Conservation (phyloP, 2,888 invertebrate genomes). For the Azorinus chamasolen region DNA sequence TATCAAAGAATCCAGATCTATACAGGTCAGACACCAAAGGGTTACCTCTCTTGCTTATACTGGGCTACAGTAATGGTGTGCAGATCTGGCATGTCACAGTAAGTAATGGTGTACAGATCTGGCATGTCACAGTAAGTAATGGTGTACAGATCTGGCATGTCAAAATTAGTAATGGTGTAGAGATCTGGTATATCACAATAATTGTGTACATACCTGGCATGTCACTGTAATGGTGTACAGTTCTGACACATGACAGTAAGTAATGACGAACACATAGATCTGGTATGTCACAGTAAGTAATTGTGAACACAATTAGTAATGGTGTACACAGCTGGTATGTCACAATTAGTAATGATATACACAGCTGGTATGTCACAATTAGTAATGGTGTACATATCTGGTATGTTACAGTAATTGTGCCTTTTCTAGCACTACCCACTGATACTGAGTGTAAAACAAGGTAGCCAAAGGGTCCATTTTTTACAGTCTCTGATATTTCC, state of each 20-base stretch:
- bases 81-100: conserved; percentile 89
- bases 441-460: too few relatives aligned
- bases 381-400: conserved; percentile 90
- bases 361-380: conserved; percentile 86
- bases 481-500: too few relatives aligned
- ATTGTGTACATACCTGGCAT: not conserved
- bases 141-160: conserved; percentile 91
- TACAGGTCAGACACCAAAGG: conserved; percentile 88
- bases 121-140: conserved; percentile 86
- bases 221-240: too few relatives aligned
- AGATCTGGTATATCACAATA: conserved; percentile 87
- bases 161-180: conserved; percentile 89
- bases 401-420: too few relatives aligned
- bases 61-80: conserved; percentile 95
- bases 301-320: too few relatives aligned
- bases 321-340: too few relatives aligned
- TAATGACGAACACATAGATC: too few relatives aligned
- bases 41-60: conserved; percentile 93
- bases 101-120: conserved; percentile 90
- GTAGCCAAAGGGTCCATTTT: too few relatives aligned
- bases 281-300: too few relatives aligned
- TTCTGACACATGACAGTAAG: too few relatives aligned
- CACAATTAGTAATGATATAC: too few relatives aligned
- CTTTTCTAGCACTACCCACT: too few relatives aligned
- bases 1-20: conserved; percentile 80